Evolutionary conservation across 1,140 invertebrate species (phyloP), one percentile per base, ranked within the genome.

Genomic region (Drosophila nikananu): DNA sequence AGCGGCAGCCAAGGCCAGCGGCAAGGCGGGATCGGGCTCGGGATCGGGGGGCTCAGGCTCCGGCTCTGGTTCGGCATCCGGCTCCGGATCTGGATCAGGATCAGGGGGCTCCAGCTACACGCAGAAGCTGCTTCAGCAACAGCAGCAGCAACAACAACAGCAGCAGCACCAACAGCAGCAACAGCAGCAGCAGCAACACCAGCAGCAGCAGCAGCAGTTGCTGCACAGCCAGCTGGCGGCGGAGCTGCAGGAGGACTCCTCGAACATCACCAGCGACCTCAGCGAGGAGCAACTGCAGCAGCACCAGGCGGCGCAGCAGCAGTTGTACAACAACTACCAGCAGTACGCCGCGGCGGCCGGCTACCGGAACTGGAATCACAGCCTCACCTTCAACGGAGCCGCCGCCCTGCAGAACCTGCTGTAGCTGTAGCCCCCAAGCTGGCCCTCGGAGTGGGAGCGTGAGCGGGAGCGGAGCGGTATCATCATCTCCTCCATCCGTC

Each of bases 201-300:
- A 87, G 10, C 83, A 89, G 51, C 84, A 86, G 25, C 83, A 89
- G 35, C 89, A 87, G 27, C 84, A 91, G 30, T 44, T 86, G 70
- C 63, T 91, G 66, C 90, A 90, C 27, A 82, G 83, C 25, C 89
- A 91, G 25, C 55, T 91, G 55, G 63, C 83, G 21, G 75, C 86
- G 3, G 90, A 92, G 54, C 66, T 90, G 60, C 91, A 92, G 71
- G 91, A 92, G 74, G 91, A 92, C 67, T 89, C 91, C 39, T 92
- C 91, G 39, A 92, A 92, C 59, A 92, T 92, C 25, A 92, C 91
- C 77, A 86, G 84, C 75, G 91, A 92, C 79, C 79, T 92, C 48
- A 92, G 91, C 80, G 91, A 92, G 66, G 91, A 92, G 71, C 91
- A 92, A 66, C 86, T 91, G 73, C 91, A 92, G 66, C 91, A 92